These are phyloP conservation scores for Phaethon lepturus DNA, from an alignment of 2,113 vertebrate genomes.

Conservation along the genomic window DNA sequence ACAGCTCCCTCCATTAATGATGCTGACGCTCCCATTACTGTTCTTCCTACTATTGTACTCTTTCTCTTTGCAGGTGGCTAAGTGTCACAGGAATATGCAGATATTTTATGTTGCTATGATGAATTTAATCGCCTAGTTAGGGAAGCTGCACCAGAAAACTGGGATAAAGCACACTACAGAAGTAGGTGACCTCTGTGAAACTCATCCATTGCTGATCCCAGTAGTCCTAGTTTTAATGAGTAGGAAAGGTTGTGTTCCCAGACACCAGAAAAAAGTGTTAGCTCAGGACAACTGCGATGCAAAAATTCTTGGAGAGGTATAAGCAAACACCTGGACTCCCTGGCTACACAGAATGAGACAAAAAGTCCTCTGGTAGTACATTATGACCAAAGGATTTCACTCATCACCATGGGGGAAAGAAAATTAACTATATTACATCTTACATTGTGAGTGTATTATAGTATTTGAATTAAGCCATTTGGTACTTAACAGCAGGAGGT, in stretches of 20 bases:
- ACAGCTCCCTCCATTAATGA: not conserved
- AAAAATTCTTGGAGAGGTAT: not conserved
- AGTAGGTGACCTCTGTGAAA: not conserved
- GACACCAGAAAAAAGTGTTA: not conserved
- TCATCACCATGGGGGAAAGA: not conserved
- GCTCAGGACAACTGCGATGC: not conserved
- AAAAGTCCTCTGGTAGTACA: not conserved
- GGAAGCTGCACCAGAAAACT: not conserved
- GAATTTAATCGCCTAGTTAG: not conserved
- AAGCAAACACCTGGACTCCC: not conserved
- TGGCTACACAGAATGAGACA: not conserved
- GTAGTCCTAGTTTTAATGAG: not conserved
- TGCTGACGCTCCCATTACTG: no score
- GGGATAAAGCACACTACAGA: not conserved
- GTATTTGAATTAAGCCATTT: not conserved
- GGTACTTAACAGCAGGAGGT: not conserved
- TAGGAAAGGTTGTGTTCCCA: not conserved
- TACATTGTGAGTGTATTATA: not conserved
- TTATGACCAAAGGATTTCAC: not conserved
- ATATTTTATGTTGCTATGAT: not conserved
- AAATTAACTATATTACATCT: not conserved
- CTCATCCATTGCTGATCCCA: not conserved
- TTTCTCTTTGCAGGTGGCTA: not conserved
- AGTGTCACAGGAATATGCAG: not conserved
- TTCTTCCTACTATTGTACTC: fast-evolving